Base-by-base conservation (phyloP, 1,140 invertebrate genomes). In the Battus philenor region DNA sequence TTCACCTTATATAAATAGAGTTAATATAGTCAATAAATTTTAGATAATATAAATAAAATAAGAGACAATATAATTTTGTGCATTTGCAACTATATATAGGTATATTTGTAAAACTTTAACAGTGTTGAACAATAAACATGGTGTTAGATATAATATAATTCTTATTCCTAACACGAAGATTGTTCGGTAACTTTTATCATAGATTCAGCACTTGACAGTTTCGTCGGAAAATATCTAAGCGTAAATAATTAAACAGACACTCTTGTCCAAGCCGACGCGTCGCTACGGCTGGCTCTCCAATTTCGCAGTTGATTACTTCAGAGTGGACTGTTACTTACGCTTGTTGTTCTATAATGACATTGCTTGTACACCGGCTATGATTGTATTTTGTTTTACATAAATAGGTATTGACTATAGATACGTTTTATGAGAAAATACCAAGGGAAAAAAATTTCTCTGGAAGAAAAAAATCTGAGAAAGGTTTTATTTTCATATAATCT, bases 181-280 rank as follows among this genome's bases (percentile, higher is more conserved):
- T 5, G 18, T 20, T 39, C 34, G 20, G 20, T 39, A n/a, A 12
- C 20, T 39, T 39, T 39, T 22, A 12, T 13, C 5, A 24, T 13
- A 6, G 9, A 24, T 13, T 22, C 34, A 24, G 26, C 13, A 24
- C 18, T 39, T 39, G 34, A 39, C 34, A 39, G 34, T 24, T 39
- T 39, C 6, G 34, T 39, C n/a, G 11, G 34, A 39, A 24, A 39
- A 39, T 26, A 26, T 26, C 34, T 39, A 39, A 39, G 34, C 34
- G 34, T 39, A 26, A 24, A 39, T 39, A 39, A 39, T 39, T 39
- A 39, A 39, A 39, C 2, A 26, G 34, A 39, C 34, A 39, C 34
- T 39, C 20, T 11, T 34, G 8, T 9, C 17, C 15, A 18, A 24
- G 20, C 22, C 1, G 20, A 3, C 18, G 34, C 22, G 34, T 26